Evolutionary conservation across 64 coral and sea anemone genomes (phyloP), one percentile per base, ranked within the genome.

Genomic region (Porites australiensis): DNA sequence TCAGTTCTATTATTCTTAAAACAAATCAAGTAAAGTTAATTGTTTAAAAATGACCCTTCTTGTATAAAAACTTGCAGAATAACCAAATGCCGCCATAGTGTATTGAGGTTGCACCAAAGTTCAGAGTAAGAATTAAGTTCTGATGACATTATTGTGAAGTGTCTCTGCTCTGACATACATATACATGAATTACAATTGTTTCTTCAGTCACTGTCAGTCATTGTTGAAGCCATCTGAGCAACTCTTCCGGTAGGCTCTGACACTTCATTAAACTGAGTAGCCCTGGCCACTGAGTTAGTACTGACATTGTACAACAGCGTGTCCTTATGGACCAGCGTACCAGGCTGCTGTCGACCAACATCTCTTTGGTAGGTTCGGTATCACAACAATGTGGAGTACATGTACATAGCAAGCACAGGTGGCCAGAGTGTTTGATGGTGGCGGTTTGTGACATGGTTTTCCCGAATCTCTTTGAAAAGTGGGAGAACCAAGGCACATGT

Each of bases 341-440:
- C 18, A 50, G 46, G 61, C 81, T 84, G 81, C 81, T 69, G 63
- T 4, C 4, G 5, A 20, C 81, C 49, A 21, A 15, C 79, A 50
- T 50, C 81, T 23, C 62, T 68, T 68, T 61, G 81, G 81, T 84
- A 84, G 81, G 81, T 48, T 65, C 81, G 44, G 5, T 5, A 21
- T 49, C 46, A 9, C 44, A 84, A 84, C 62, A 66, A 50, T 55
- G 63, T 84, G 47, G 81, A 84, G 81, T 84, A 52, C 19, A 45
- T 77, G 74, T 48, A 44, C 51, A 8, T 21, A 48, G 44, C 37
- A 18, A 83, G 46, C 81, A 68, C 81, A 84, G 44, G 58, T 68
- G 62, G 81, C 81, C 81, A 84, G 81, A 44, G 69, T 84, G 62
- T 84, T 84, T 84, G 8, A 84, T 84, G 63, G 63, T 84, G 81